Base-by-base conservation (phyloP, 2,888 invertebrate genomes). In the Synanthedon tipuliformis region DNA sequence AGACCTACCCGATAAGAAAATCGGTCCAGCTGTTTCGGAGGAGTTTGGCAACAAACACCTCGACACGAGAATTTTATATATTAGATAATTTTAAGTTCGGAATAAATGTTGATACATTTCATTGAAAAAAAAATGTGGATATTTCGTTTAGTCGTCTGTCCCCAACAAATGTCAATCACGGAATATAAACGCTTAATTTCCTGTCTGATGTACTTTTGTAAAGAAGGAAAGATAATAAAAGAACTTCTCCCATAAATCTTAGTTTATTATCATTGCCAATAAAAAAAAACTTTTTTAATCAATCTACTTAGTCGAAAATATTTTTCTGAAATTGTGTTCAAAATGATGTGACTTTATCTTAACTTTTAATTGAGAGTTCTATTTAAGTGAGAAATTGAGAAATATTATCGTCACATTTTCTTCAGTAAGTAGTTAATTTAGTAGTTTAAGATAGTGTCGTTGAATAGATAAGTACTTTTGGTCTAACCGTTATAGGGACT, bases 251-350 rank as follows among this genome's bases (percentile, higher is more conserved):
- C 56, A 55, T 62, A 61, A 62, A 61, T 57, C 53, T 45, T 34
- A 52, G 41, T 54, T 60, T 56, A 59, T 55, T 53, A 53, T 51
- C 52, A 55, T 50, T 41, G 56, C 53, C 49, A 59, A 63, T 63
- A 62, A 62, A 59, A 59, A 34, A 59, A 56, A 66, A 65, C 55
- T 65, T 66, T 58, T 60, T 62, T 65, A 64, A 65, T 66, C 64
- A 66, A 63, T 62, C 61, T 53, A 48, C 55, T 53, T 55, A 56
- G 55, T 54, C 58, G 57, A 57, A 57, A 56, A 59, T 58, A 54
- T 53, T 55, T 55, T 51, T 54, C 41, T 41, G 41, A 52, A 56
- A 57, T 60, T 53, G 56, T 55, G 57, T 57, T 57, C 57, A 52
- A 56, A 58, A n/a, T 45, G 13, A n/a, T 45, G 13, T 13, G 56